Conservation (phyloP, 2,797 vertebrate genomes). For the Sebastes alutus region DNA sequence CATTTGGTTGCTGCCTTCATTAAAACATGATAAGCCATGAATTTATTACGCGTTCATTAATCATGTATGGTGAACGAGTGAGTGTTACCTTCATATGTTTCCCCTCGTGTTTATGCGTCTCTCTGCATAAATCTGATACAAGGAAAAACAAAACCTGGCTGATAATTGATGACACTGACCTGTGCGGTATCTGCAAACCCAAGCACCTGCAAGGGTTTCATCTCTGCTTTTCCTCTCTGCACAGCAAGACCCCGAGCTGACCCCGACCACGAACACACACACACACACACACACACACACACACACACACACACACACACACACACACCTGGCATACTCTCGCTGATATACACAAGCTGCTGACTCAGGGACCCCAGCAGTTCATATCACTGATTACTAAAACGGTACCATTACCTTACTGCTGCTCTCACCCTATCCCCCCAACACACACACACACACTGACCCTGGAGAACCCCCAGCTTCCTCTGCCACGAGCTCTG, state of each 20-base stretch:
- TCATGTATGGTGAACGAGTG: too few species aligned
- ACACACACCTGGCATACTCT: slow-evolving; percentile 10
- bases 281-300: neutral
- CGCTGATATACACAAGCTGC: slow-evolving; percentile 22
- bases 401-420: slow-evolving; percentile 31
- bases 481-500: neutral
- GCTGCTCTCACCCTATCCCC: neutral
- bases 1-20: neutral
- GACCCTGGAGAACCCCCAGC: neutral
- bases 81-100: neutral
- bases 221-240: slow-evolving; percentile 5
- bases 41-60: neutral
- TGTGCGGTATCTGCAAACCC: slow-evolving; percentile 28
- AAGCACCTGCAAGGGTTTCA: slow-evolving; percentile 24
- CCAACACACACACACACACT: slow-evolving; percentile 3
- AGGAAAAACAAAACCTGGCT: slow-evolving; percentile 16
- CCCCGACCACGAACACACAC: neutral
- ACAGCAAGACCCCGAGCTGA: slow-evolving; percentile 24
- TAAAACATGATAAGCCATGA: neutral
- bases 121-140: neutral
- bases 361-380: slow-evolving; percentile 42
- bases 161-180: slow-evolving; percentile 39
- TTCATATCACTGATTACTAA: slow-evolving; percentile 63
- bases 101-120: neutral
- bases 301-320: neutral